phyloP scores from a whole-genome alignment of 2,113 vertebrate species.

The Bubo bubo region DNA sequence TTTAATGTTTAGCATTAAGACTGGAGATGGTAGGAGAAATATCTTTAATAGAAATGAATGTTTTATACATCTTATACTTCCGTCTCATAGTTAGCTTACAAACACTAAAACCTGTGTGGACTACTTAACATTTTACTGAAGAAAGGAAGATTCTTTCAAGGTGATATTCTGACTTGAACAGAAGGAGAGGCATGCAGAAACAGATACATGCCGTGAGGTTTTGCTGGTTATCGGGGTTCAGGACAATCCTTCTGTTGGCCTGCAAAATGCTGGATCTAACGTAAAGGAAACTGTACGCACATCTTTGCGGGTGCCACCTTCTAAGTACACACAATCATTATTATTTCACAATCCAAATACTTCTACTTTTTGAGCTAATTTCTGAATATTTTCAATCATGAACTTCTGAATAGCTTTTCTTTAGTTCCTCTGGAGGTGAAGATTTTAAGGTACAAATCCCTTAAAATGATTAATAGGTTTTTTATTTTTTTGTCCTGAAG shows the following conservation, averaged over 20 bases:
- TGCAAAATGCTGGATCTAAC: background rate
- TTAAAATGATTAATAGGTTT: background rate
- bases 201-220: background rate
- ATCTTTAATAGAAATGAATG: background rate
- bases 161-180: background rate
- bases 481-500: background rate
- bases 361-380: background rate
- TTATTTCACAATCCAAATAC: background rate
- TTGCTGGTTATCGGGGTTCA: background rate
- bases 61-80: background rate
- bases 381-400: background rate
- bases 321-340: background rate
- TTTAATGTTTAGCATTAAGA: background rate
- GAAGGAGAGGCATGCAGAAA: background rate
- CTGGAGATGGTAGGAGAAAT: background rate
- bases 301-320: background rate
- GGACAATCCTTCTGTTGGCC: background rate
- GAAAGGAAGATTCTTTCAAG: background rate
- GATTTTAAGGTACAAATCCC: background rate
- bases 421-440: background rate
- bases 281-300: background rate
- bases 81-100: background rate
- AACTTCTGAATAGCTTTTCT: background rate
- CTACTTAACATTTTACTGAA: background rate
- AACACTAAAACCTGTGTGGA: background rate